Evolutionary conservation across 2,797 vertebrate species (phyloP).

Genomic region (Bradypus variegatus): DNA sequence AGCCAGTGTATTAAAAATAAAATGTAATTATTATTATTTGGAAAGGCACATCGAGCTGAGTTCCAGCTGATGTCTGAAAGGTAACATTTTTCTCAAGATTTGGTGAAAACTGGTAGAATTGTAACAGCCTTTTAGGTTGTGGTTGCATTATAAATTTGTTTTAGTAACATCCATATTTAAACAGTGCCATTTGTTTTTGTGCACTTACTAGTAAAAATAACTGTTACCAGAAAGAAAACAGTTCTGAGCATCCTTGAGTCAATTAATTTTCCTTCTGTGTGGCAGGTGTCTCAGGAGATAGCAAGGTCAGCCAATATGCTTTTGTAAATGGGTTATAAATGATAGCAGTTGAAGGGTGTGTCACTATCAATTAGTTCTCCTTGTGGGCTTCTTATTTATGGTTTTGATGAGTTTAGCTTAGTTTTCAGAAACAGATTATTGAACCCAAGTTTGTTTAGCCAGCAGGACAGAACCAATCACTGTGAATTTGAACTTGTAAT

Average conservation of each 20-base stretch:
- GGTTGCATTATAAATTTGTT: background rate
- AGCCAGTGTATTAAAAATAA: background rate
- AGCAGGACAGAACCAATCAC: slow-evolving; percentile 65
- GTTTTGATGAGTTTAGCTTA: slow-evolving; percentile 61
- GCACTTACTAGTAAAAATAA: slow-evolving; percentile 19
- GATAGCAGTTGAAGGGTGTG: slow-evolving; percentile 71
- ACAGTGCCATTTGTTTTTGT: slow-evolving; percentile 25
- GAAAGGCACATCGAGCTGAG: background rate
- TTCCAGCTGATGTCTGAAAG: background rate
- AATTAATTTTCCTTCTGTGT: slow-evolving; percentile 43
- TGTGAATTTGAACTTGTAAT: slow-evolving; percentile 66
- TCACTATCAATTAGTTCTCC: slow-evolving; percentile 65
- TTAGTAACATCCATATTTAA: background rate
- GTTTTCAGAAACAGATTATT: slow-evolving; percentile 68
- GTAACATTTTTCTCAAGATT: background rate
- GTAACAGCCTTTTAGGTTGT: background rate
- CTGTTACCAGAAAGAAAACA: background rate
- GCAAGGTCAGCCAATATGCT: slow-evolving; percentile 68
- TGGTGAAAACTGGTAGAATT: background rate
- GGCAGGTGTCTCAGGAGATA: slow-evolving; percentile 64
- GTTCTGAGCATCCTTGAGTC: slow-evolving; percentile 36
- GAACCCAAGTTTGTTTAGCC: slow-evolving; percentile 67
- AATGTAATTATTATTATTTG: background rate
- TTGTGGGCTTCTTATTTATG: slow-evolving; percentile 67
- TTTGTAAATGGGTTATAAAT: slow-evolving; percentile 69